Evolutionary conservation across 2,888 invertebrate species (phyloP).

Genomic region (Epinotia bilunana): DNA sequence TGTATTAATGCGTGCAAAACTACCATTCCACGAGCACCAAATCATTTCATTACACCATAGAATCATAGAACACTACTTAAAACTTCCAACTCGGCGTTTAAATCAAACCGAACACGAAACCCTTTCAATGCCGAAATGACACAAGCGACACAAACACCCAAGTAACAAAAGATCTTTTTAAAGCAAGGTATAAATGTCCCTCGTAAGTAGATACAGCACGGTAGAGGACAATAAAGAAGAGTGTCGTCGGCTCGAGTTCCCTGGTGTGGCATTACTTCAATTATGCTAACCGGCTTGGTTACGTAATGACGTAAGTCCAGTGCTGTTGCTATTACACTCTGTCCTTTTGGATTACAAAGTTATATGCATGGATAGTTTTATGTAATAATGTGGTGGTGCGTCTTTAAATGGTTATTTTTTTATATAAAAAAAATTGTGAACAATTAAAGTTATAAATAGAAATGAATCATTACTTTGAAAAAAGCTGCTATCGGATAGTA

Average conservation of each 20-base stretch:
- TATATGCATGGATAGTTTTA: conserved; percentile 30
- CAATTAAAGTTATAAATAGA: background rate
- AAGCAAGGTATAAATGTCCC: conserved; percentile 8
- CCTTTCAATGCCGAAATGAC: background rate
- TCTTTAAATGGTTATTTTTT: background rate
- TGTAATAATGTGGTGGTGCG: conserved; percentile 16
- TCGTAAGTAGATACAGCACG: conserved; percentile 36
- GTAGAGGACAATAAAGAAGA: conserved; percentile 52
- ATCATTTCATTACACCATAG: conserved; percentile 18
- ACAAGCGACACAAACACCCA: background rate
- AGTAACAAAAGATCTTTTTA: background rate
- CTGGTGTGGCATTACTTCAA: conserved; percentile 60
- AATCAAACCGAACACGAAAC: conserved; percentile 33
- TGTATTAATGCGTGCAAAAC: conserved; percentile 5
- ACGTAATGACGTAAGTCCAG: conserved; percentile 9
- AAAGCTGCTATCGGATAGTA: too few species aligned
- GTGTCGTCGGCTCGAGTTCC: conserved; percentile 55
- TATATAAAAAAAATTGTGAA: too few species aligned
- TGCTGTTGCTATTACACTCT: background rate
- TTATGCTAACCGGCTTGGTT: conserved; percentile 51
- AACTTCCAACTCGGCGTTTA: conserved; percentile 23
- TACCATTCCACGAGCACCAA: background rate
- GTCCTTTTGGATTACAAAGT: background rate
- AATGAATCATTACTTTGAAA: too few species aligned
- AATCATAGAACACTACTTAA: conserved; percentile 20